Conservation (phyloP, 2,113 vertebrate genomes). For the Phrynosoma blainvillii region DNA sequence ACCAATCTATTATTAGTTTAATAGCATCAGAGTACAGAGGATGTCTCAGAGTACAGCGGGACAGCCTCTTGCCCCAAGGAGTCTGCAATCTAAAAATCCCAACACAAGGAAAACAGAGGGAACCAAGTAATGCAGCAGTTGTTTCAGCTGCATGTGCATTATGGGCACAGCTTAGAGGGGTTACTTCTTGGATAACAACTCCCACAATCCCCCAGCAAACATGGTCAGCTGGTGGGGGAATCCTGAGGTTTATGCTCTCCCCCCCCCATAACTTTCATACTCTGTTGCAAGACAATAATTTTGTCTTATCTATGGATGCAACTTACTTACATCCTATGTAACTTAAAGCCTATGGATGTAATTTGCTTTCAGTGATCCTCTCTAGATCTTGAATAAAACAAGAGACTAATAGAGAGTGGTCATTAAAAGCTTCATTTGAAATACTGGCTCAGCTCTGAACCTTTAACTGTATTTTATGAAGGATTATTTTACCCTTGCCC, state of each 20-base stretch:
- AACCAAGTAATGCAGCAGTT: neutral
- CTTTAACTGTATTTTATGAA: neutral
- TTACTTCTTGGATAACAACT: no score
- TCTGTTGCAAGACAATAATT: no score
- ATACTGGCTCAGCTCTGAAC: neutral
- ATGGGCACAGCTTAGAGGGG: no score
- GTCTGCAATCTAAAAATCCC: neutral
- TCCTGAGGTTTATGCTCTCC: no score
- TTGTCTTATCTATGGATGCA: no score
- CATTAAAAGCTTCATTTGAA: neutral
- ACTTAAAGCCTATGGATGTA: neutral
- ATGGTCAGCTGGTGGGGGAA: no score
- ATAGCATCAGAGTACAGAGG: accelerated
- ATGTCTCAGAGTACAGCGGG: neutral
- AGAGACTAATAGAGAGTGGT: neutral
- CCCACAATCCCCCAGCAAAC: no score
- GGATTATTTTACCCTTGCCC: neutral
- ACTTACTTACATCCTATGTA: no score
- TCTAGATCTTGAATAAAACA: neutral
- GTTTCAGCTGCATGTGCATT: no score
- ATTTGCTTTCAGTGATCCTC: no score
- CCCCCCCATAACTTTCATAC: no score
- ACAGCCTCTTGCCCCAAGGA: neutral
- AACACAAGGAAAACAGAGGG: neutral
- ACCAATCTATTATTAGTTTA: neutral